Base-by-base conservation (phyloP, 2,888 invertebrate genomes). In the Brachypterus glaber region DNA sequence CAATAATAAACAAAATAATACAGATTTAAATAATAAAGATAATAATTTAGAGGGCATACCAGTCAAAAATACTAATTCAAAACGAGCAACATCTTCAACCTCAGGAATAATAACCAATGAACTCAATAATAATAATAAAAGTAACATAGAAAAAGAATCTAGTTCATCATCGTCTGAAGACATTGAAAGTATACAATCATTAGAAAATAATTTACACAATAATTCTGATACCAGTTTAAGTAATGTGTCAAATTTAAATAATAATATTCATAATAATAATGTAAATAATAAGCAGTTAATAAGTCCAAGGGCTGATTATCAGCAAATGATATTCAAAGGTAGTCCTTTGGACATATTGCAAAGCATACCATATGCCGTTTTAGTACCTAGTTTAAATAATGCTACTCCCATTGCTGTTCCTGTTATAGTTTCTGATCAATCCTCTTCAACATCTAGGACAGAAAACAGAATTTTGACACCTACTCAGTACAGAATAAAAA, bases 321-420 rank as follows among this genome's bases (percentile, higher is more conserved):
- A 68, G 38, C 60, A 66, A 12, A 45, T 68, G 30, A 63, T 59
- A 8, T 51, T 73, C 29, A 66, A 63, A 51, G n/a, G n/a, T n/a
- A 55, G 61, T 16, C 66, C 71, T 7, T 41, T 62, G 49, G 69
- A 54, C 64, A 66, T 50, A 16, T 45, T 60, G 45, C 72, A 67
- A 53, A 70, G 68, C 44, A 63, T 76, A 53, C 77, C 77, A 55
- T 65, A 77, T 51, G 77, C 77, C 8, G 71, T 78, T 38, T 57
- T 77, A 49, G 69, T 77, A 48, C 74, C 76, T 24, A 49, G 71
- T 59, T 48, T 64, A 67, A 47, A 43, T 39, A 41, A 52, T 37
- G 40, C 52, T 32, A 41, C 54, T 9, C 45, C 49, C 33, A 48
- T 61, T 30, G 54, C 59, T 3, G 53, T 60, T 5, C 59, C 63